A percentile compares a stretch with the other conserved stretches of the same genome.
Conservation (phyloP, 2,113 vertebrate species). For the Vanacampus margaritifer region DNA sequence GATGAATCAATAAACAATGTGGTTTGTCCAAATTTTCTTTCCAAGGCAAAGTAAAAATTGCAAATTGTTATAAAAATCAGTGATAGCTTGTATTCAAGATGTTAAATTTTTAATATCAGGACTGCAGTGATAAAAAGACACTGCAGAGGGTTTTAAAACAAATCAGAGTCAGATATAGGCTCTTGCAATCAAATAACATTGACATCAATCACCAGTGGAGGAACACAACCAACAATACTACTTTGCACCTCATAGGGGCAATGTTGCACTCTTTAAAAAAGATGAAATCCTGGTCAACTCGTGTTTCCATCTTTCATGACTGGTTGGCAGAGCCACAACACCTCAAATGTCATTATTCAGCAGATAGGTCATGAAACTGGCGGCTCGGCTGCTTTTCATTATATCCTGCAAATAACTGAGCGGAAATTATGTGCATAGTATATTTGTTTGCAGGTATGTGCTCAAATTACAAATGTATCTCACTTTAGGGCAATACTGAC, state of each 20-base stretch:
- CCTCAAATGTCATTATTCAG: neutral
- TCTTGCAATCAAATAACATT: no score
- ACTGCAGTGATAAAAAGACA: no score
- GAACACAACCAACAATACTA: neutral
- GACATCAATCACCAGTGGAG: neutral
- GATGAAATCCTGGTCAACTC: neutral
- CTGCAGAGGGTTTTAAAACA: no score
- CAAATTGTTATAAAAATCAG: no score
- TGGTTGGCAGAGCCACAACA: neutral
- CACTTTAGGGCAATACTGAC: no score
- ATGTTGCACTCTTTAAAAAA: slow-evolving; percentile 4
- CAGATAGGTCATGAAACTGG: neutral
- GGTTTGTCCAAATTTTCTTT: no score
- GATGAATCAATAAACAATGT: no score
- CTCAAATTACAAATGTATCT: neutral
- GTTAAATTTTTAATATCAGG: no score
- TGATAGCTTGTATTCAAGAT: no score
- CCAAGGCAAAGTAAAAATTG: no score
- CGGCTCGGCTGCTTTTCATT: neutral
- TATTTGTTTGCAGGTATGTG: neutral
- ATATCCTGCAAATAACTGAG: neutral
- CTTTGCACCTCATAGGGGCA: neutral
- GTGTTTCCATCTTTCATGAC: neutral
- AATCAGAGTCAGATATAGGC: no score
- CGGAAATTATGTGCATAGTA: neutral